Evolutionary conservation across 2,888 invertebrate species (phyloP).

Genomic region (Epistrophe eligans): DNA sequence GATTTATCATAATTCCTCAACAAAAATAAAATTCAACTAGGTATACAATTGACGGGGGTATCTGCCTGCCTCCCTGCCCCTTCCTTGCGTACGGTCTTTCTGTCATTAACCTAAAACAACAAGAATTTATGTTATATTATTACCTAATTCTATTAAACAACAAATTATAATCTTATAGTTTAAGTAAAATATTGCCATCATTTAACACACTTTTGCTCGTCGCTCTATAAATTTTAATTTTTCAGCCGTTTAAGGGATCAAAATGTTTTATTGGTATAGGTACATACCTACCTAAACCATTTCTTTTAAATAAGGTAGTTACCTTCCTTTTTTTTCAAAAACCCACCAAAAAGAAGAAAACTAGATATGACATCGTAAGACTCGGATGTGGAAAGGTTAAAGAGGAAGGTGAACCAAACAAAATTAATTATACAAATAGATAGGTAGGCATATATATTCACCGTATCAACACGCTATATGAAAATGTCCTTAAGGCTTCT

Average conservation of each 20-base stretch:
- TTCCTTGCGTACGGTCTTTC: no score
- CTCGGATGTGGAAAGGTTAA: conserved; percentile 10
- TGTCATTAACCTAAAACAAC: not conserved
- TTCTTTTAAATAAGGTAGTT: no score
- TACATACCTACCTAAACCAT: not conserved
- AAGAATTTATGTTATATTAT: not conserved
- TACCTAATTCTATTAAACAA: not conserved
- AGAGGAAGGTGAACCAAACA: conserved; percentile 33
- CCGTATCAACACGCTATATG: conserved; percentile 54
- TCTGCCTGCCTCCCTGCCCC: no score
- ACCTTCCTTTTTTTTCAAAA: not conserved
- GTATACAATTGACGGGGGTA: no score
- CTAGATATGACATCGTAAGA: not conserved
- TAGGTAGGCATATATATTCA: not conserved
- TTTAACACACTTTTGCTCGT: conserved; percentile 12
- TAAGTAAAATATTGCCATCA: conserved; percentile 8
- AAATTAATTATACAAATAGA: conserved; percentile 66
- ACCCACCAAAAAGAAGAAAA: conserved; percentile 4
- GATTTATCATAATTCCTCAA: no score
- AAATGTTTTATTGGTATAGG: conserved; percentile 45
- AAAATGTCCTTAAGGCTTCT: conserved; percentile 53
- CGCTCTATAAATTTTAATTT: conserved; percentile 55
- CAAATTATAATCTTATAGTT: not conserved
- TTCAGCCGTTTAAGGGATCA: conserved; percentile 40
- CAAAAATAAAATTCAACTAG: no score